These are phyloP conservation scores for Darevskia mixta DNA, from an alignment of 2,797 vertebrate species.

Conservation along the genomic window DNA sequence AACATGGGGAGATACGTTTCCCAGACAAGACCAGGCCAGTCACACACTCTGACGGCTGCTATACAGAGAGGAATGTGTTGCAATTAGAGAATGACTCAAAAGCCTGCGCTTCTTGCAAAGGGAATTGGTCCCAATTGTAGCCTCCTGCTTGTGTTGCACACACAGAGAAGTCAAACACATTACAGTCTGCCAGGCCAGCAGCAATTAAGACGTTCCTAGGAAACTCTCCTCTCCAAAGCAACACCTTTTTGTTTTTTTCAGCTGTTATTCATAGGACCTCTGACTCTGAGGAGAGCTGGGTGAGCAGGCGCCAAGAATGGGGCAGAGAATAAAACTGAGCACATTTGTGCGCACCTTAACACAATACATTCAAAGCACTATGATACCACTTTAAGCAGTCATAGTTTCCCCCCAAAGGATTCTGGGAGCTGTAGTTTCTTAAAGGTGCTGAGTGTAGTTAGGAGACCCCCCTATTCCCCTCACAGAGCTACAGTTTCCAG, in stretches of 20 bases:
- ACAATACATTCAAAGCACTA: too few species aligned
- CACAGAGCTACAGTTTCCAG: too few species aligned
- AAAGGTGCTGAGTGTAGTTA: too few species aligned
- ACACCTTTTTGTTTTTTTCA: not conserved
- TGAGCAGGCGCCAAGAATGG: too few species aligned
- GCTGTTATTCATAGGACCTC: not conserved
- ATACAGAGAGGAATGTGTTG: constrained; percentile 15
- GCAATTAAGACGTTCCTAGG: not conserved
- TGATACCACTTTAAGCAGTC: too few species aligned
- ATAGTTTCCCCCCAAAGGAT: too few species aligned
- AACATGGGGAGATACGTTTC: constrained; percentile 54
- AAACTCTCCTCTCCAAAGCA: not conserved
- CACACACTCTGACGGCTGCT: constrained; percentile 14
- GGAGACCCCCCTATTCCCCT: too few species aligned
- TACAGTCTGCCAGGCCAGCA: not conserved
- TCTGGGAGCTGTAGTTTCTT: too few species aligned
- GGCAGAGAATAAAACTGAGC: too few species aligned
- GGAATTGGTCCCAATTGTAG: not conserved
- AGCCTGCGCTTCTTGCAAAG: constrained; percentile 13
- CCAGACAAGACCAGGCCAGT: constrained; percentile 33
- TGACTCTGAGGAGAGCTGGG: not conserved
- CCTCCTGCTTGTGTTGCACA: constrained; percentile 21
- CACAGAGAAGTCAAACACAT: not conserved
- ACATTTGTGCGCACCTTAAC: too few species aligned
- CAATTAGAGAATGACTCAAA: constrained; percentile 49